Base-by-base conservation (phyloP, 2,797 vertebrate species). In the Sebastes steindachneri region DNA sequence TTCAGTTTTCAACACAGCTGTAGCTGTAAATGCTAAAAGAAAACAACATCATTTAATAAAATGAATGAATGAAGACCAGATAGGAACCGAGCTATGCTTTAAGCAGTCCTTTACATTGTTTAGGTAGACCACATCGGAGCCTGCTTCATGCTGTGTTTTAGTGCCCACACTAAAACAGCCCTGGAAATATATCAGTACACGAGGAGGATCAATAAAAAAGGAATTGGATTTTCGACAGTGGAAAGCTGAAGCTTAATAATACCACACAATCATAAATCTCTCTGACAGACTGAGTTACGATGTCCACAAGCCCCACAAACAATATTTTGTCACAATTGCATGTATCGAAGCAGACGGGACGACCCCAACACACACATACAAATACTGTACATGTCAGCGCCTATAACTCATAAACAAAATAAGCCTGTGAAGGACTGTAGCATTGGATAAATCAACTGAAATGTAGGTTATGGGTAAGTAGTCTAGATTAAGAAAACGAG, bases 131-230 rank as follows among this genome's bases (percentile, higher is more conserved):
- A 75, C 53, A 85, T 63, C 17, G 72, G 73, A 79, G 57, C 29
- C 55, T 35, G 68, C 26, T 62, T 71, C 19, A n/a, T 66, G 21
- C 71, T 65, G 68, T 73, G 74, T 79, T 81, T 87, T 79, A 86
- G 26, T 60, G 75, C 73, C 76, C 66, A 69, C 77, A 80, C 74
- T 76, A 73, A 90, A 93, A 90, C 66, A 80, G 79, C 63, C 73
- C 19, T 67, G 73, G 80, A 87, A 86, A 91, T 94, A 80, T 83
- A 91, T 93, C 87, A 88, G 69, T 62, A 86, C 67, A 69, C 41
- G 82, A 85, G 66, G 75, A 80, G 78, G 89, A 94, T 95, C 94
- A 92, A 95, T 95, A 86, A 90, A 85, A 86, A 90, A 82, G 71
- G 79, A 86, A 93, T 93, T 91, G 88, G 86, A 93, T 94, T 92